Evolutionary conservation across 2,888 invertebrate species (phyloP), one percentile per base, ranked within the genome.

Genomic region (Prostheceraeus crozeri): DNA sequence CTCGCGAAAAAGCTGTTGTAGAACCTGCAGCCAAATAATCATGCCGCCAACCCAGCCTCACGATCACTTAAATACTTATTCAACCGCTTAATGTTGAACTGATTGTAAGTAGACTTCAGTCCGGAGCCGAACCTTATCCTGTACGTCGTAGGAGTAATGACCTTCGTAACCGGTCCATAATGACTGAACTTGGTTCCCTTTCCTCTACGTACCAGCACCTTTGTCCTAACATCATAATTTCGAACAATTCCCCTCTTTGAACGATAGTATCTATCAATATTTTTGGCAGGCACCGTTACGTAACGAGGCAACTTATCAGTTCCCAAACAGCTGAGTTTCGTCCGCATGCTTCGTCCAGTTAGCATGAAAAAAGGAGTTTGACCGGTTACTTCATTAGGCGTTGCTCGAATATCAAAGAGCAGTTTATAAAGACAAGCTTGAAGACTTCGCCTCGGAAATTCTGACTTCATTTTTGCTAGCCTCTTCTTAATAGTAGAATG

Each of bases 81-180:
- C n/a, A n/a, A n/a, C n/a, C n/a, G n/a, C n/a, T 48, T 48, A 25
- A 48, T 48, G 48, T 48, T 48, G 28, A 48, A 48, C 28, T 48
- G 48, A 30, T 48, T 48, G 28, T 48, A n/a, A n/a, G n/a, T n/a
- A n/a, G n/a, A n/a, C n/a, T n/a, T n/a, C n/a, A n/a, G n/a, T n/a
- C n/a, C n/a, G n/a, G n/a, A n/a, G n/a, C n/a, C n/a, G n/a, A n/a
- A n/a, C n/a, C n/a, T n/a, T n/a, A n/a, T n/a, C n/a, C n/a, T n/a
- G n/a, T n/a, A n/a, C n/a, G n/a, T n/a, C n/a, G n/a, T n/a, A n/a
- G n/a, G n/a, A n/a, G n/a, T n/a, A n/a, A n/a, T n/a, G n/a, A n/a
- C n/a, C n/a, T n/a, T n/a, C n/a, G n/a, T n/a, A n/a, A n/a, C n/a
- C n/a, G n/a, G n/a, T n/a, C 48, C 48, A 48, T 23, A 48, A 21